These are phyloP conservation scores for Callaeas wilsoni DNA, from an alignment of 2,113 vertebrate genomes.

Conservation along the genomic window DNA sequence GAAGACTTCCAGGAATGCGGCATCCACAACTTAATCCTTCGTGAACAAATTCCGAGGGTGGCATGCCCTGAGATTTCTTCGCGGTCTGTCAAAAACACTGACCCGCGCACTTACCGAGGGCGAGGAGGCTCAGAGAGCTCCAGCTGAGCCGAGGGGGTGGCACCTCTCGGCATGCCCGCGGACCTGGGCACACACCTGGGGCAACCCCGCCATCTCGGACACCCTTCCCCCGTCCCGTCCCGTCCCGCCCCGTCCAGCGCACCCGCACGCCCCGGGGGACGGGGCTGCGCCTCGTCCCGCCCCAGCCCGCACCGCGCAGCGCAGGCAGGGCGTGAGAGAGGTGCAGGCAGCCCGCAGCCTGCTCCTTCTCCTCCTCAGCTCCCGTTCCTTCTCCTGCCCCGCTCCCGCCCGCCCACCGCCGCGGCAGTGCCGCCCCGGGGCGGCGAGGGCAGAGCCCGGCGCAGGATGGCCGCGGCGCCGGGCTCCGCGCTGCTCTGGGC, in stretches of 20 bases:
- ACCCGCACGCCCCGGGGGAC: neutral
- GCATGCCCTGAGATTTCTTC: neutral
- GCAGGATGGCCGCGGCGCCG: neutral
- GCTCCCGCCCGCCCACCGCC: neutral
- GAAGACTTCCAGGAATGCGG: neutral
- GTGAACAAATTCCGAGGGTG: neutral
- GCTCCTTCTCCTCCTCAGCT: neutral
- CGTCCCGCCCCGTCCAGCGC: neutral
- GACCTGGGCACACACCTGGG: neutral
- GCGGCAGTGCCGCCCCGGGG: neutral
- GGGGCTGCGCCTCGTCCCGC: neutral
- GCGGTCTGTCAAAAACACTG: neutral
- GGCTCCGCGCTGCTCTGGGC: neutral
- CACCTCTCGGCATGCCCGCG: accelerated
- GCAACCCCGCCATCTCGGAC: neutral
- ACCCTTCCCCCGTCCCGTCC: neutral
- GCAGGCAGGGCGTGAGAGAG: neutral
- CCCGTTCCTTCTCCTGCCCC: neutral
- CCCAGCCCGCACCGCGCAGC: neutral
- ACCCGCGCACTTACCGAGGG: accelerated
- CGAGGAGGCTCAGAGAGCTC: neutral
- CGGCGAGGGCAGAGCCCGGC: neutral
- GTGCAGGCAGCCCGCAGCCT: neutral
- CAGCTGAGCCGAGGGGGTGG: neutral
- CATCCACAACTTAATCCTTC: too few relatives aligned